phyloP scores from a whole-genome alignment of 1,140 invertebrate genomes.

The Sycobia sp. region DNA sequence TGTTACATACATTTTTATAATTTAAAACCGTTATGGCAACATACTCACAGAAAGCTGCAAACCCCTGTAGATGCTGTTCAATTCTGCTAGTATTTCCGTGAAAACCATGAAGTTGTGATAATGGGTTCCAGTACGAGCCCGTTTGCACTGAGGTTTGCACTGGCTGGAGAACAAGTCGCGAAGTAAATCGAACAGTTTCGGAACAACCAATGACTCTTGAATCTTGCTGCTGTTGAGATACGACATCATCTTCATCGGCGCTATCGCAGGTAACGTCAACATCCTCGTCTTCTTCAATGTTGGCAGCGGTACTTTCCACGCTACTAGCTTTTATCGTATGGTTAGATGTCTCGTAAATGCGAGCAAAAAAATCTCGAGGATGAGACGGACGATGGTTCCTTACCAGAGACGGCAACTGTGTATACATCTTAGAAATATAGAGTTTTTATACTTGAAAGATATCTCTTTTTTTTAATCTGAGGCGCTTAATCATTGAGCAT shows the following conservation, averaged over 20 bases:
- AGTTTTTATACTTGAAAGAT: background rate
- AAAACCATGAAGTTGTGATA: constrained; percentile 28
- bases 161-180: too few species aligned
- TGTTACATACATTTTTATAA: too few species aligned
- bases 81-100: constrained; percentile 19
- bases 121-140: constrained; percentile 4
- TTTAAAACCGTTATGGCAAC: too few species aligned
- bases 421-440: constrained; percentile 27
- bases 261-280: constrained; percentile 4
- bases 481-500: background rate
- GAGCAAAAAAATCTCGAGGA: constrained; percentile 28
- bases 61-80: constrained; percentile 51
- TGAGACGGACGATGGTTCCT: constrained; percentile 15
- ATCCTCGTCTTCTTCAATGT: constrained; percentile 9
- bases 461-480: too few species aligned
- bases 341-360: constrained; percentile 28
- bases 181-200: too few species aligned
- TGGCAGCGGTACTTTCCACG: too few species aligned
- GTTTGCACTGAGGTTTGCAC: background rate
- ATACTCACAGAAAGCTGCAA: constrained; percentile 57
- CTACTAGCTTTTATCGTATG: background rate
- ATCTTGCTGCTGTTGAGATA: background rate
- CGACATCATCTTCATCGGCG: background rate
- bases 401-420: background rate
- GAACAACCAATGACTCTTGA: too few species aligned